Percentiles rank a stretch among this genome's conserved stretches.
These are phyloP conservation scores for Monoplex corrugatus DNA, from an alignment of 2,888 invertebrate genomes.

Conservation along the genomic window DNA sequence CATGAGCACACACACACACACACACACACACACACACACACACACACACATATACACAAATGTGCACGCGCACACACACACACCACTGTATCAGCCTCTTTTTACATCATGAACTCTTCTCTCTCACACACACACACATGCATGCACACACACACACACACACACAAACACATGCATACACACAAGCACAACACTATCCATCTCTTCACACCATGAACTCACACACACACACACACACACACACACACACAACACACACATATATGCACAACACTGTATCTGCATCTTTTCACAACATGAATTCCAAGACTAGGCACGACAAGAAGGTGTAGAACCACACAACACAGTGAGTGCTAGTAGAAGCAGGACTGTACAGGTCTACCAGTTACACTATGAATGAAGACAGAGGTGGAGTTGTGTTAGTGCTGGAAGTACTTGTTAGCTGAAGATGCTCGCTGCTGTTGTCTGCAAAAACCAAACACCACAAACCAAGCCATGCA, in stretches of 20 bases:
- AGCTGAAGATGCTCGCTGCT: conserved; percentile 38
- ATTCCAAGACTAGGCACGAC: not conserved
- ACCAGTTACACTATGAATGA: not conserved
- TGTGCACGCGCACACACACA: no score
- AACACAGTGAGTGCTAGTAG: not conserved
- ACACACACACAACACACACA: not conserved
- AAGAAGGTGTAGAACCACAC: not conserved
- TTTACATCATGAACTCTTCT: no score
- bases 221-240: not conserved
- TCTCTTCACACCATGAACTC: no score
- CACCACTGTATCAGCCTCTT: no score
- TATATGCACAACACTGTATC: not conserved
- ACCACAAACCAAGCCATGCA: conserved; percentile 36
- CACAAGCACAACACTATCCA: not conserved
- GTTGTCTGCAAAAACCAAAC: conserved; percentile 47
- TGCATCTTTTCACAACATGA: not conserved
- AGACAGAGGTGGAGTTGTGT: not conserved
- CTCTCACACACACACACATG: not conserved
- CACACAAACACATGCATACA: not conserved
- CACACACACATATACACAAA: not conserved
- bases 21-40: not conserved
- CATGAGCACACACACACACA: not conserved
- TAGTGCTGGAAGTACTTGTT: conserved; percentile 50
- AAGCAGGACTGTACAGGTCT: not conserved
- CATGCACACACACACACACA: not conserved